phyloP scores from a whole-genome alignment of 2,888 invertebrate genomes.

The Cacoxenus indagator region DNA sequence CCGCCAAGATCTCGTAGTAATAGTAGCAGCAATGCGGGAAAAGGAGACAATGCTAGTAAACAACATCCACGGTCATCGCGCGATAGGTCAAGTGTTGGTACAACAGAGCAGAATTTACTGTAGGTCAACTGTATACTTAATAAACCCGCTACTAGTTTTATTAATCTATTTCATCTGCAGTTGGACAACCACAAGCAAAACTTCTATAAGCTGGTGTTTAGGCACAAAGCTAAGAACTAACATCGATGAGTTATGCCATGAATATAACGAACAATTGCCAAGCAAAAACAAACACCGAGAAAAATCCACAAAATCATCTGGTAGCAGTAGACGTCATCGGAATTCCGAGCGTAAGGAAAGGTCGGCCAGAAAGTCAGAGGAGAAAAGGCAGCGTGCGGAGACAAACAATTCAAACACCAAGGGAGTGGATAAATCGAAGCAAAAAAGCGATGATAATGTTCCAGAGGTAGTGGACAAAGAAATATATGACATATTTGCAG shows the following conservation, averaged over 20 bases:
- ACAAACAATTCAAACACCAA: background rate
- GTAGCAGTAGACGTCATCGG: background rate
- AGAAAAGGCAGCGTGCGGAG: background rate
- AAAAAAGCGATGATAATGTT: background rate
- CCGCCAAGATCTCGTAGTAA: slow-evolving; percentile 28
- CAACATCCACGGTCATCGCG: background rate
- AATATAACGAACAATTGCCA: background rate
- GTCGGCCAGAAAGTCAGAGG: background rate
- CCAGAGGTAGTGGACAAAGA: background rate
- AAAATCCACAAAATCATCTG: background rate
- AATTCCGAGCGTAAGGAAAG: background rate
- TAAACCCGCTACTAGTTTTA: too few relatives aligned
- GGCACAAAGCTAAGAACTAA: background rate
- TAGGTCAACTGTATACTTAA: slow-evolving; percentile 36
- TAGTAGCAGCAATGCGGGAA: background rate
- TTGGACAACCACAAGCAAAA: slow-evolving; percentile 36
- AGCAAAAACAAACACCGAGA: background rate
- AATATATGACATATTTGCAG: slow-evolving; percentile 59
- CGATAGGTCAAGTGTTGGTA: background rate
- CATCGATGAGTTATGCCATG: slow-evolving; percentile 3
- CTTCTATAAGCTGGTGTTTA: background rate
- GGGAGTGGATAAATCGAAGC: background rate
- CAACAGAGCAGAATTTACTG: slow-evolving; percentile 33
- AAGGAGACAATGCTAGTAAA: background rate
- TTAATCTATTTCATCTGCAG: slow-evolving; percentile 23